Evolutionary conservation across 2,797 vertebrate species (phyloP).

Genomic region (Fringilla coelebs): DNA sequence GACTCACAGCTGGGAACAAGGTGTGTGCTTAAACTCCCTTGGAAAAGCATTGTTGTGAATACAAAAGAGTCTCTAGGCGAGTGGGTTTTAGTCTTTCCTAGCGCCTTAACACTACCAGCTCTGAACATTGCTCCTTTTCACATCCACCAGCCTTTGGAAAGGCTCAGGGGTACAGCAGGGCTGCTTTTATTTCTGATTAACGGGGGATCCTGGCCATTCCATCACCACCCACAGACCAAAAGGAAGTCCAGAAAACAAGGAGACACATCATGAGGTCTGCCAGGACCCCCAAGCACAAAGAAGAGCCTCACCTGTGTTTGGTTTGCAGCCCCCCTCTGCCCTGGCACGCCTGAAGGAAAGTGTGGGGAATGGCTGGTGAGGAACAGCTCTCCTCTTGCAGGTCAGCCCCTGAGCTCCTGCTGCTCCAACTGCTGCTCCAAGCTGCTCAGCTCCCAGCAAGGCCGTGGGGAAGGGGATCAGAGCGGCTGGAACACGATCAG

Average conservation of each 20-base stretch:
- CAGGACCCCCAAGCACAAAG: neutral
- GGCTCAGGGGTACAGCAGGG: neutral
- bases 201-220: fast-evolving
- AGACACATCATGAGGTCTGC: neutral
- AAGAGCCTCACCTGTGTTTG: neutral
- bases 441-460: neutral
- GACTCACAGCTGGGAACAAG: neutral
- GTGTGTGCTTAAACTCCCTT: neutral
- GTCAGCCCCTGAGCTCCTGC: neutral
- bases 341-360: neutral
- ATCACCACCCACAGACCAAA: neutral
- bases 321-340: neutral
- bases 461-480: neutral
- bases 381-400: neutral
- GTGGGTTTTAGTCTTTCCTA: neutral
- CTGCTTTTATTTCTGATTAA: neutral
- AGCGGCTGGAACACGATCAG: fast-evolving
- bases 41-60: neutral
- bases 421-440: neutral
- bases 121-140: neutral
- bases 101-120: neutral
- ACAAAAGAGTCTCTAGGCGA: neutral
- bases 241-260: neutral
- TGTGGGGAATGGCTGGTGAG: neutral
- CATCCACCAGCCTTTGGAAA: neutral